Conservation (phyloP, 2,888 invertebrate genomes). For the Drosophila nr. perissopoda region DNA sequence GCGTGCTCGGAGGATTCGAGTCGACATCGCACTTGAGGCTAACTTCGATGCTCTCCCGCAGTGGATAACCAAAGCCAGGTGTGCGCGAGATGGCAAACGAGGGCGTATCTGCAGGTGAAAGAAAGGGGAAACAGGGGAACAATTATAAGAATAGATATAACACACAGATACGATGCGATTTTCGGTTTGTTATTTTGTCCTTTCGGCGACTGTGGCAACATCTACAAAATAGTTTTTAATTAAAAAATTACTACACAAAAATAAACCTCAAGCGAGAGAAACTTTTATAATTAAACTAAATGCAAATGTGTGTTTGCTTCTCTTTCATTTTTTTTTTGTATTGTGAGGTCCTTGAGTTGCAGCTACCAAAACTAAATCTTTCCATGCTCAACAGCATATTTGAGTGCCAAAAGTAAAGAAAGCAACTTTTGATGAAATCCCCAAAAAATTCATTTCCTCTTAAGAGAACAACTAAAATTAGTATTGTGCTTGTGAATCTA, state of each 20-base stretch:
- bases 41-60: constrained; percentile 94
- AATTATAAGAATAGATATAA: constrained; percentile 38
- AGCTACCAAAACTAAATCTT: constrained; percentile 26
- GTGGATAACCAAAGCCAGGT: constrained; percentile 96
- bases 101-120: constrained; percentile 90
- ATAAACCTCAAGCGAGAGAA: constrained; percentile 47
- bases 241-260: constrained; percentile 69
- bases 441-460: background rate
- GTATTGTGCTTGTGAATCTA: background rate
- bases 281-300: constrained; percentile 81
- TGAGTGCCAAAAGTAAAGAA: constrained; percentile 7
- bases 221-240: constrained; percentile 79
- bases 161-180: constrained; percentile 47
- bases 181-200: constrained; percentile 56
- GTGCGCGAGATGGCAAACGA: constrained; percentile 96
- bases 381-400: constrained; percentile 9
- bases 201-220: constrained; percentile 57
- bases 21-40: constrained; percentile 96
- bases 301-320: constrained; percentile 68
- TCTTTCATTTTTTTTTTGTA: constrained; percentile 4
- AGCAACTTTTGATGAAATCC: background rate
- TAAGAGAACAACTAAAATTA: background rate
- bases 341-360: constrained; percentile 25
- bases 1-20: constrained; percentile 94
- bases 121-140: constrained; percentile 45